Conservation (phyloP, 2,113 vertebrate species). For the Ranitomeya variabilis region DNA sequence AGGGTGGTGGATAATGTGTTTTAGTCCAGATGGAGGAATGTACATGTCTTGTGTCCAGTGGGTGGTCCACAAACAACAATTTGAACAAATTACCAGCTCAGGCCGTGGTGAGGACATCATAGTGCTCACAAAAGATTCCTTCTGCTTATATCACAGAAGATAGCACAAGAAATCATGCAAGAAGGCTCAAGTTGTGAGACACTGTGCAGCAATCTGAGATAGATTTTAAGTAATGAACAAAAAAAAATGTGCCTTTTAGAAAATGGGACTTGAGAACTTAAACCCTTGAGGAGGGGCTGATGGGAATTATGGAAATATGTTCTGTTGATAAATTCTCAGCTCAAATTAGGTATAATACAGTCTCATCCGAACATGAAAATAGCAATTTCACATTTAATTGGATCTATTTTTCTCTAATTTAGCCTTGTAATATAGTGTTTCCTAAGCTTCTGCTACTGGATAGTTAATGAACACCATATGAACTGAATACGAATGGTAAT, state of each 20-base stretch:
- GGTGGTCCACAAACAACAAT: neutral
- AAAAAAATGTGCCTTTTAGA: neutral
- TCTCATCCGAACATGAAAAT: conserved; percentile 20
- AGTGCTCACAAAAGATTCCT: neutral
- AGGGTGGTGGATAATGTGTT: neutral
- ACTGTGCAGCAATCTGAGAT: neutral
- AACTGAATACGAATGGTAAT: conserved; percentile 15
- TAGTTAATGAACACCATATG: conserved; percentile 31
- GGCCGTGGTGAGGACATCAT: neutral
- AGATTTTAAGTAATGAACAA: neutral
- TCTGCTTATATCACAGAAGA: neutral
- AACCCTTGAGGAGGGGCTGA: neutral
- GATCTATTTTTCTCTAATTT: conserved; percentile 35
- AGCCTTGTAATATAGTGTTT: conserved; percentile 11
- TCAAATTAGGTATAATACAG: conserved; percentile 13
- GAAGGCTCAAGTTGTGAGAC: neutral
- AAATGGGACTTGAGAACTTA: neutral
- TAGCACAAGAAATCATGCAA: neutral
- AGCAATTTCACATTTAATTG: conserved; percentile 49
- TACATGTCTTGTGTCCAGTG: neutral
- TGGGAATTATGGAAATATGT: conserved; percentile 12
- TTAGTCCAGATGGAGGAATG: neutral
- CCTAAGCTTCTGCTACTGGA: conserved; percentile 8
- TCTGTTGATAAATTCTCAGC: conserved; percentile 7
- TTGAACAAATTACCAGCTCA: neutral